Conservation (phyloP, 2,113 vertebrate species). For the Corydoras sp. region DNA sequence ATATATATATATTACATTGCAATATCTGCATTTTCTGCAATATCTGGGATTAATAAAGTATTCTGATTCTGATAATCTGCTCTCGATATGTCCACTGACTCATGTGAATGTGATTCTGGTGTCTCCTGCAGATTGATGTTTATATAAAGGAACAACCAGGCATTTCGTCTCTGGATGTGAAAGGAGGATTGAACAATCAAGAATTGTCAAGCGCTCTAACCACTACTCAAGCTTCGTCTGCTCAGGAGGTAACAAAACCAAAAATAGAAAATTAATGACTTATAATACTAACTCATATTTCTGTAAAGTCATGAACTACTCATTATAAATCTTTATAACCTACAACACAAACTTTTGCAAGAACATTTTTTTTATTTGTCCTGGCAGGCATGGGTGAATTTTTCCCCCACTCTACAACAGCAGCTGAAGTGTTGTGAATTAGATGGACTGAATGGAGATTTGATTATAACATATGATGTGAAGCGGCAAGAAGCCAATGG, state of each 20-base stretch:
- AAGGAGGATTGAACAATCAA: slow-evolving; percentile 73
- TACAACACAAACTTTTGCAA: too few species aligned
- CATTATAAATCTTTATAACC: too few species aligned
- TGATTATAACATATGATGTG: slow-evolving; percentile 81
- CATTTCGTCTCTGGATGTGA: slow-evolving; percentile 71
- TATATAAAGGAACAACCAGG: slow-evolving; percentile 77
- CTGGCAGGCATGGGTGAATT: slow-evolving; percentile 72
- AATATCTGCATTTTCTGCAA: too few species aligned
- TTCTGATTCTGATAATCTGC: not conserved
- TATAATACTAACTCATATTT: too few species aligned
- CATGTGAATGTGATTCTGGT: not conserved
- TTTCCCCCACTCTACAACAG: slow-evolving; percentile 77
- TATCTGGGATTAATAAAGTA: too few species aligned
- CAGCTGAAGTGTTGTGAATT: slow-evolving; percentile 77
- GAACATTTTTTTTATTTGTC: not conserved
- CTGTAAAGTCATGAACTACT: too few species aligned
- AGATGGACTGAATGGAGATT: slow-evolving; percentile 75
- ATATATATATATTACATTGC: too few species aligned
- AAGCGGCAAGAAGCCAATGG: slow-evolving; percentile 66
- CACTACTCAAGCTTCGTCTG: slow-evolving; percentile 56
- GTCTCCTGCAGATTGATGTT: slow-evolving; percentile 70
- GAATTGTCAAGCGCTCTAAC: slow-evolving; percentile 66
- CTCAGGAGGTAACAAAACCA: slow-evolving; percentile 66
- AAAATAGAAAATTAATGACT: too few species aligned
- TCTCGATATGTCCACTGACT: not conserved